Conservation (phyloP, 2,888 invertebrate species). For the Trichogramma evanescens region DNA sequence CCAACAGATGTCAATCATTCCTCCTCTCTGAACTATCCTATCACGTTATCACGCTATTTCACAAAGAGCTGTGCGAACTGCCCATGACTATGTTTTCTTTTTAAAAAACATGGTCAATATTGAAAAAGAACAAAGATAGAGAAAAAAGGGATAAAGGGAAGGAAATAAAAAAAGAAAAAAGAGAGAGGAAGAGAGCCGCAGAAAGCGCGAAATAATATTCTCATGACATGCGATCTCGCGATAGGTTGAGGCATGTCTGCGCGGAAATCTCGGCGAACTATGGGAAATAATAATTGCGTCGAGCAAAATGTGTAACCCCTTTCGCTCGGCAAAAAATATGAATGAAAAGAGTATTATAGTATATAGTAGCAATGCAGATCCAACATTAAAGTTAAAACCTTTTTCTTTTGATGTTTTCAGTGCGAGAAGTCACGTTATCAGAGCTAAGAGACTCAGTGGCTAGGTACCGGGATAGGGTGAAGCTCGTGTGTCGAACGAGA, state of each 20-base stretch:
- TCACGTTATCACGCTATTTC: constrained; percentile 11
- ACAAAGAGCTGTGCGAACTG: neutral
- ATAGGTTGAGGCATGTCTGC: neutral
- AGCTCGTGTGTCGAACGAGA: constrained; percentile 45
- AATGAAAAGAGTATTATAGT: too few species aligned
- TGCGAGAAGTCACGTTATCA: constrained; percentile 45
- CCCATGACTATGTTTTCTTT: neutral
- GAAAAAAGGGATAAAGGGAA: too few species aligned
- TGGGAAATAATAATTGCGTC: too few species aligned
- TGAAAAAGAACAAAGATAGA: neutral
- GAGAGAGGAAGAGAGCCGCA: neutral
- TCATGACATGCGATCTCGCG: constrained; percentile 4
- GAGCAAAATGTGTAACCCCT: too few species aligned
- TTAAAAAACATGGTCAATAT: constrained; percentile 10
- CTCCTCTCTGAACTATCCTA: neutral
- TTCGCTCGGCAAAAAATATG: too few species aligned
- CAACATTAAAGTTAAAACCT: neutral
- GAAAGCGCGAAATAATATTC: constrained; percentile 2
- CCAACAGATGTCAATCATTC: neutral
- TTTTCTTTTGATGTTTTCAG: constrained; percentile 28
- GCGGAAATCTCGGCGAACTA: too few species aligned
- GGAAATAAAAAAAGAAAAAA: too few species aligned
- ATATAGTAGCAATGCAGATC: neutral
- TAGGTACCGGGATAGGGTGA: constrained; percentile 45
- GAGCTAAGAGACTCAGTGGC: constrained; percentile 47